phyloP scores from a whole-genome alignment of 2,888 invertebrate species.

The Graphium colonna region DNA sequence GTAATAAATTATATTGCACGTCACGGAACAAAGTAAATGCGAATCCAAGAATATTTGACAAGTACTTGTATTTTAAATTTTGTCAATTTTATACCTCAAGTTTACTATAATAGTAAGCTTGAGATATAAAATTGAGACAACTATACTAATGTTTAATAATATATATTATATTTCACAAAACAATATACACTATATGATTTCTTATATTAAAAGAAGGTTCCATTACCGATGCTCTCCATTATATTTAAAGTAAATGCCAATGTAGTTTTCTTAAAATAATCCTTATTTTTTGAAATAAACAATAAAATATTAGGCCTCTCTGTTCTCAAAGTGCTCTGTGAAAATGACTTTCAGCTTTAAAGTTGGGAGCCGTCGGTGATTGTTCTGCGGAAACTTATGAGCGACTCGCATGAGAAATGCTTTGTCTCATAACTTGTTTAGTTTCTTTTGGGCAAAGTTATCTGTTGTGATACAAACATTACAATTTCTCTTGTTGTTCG shows the following conservation, averaged over 20 bases:
- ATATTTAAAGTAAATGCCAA: background rate
- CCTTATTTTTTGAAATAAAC: no score
- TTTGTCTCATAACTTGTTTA: constrained; percentile 23
- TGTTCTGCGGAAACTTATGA: constrained; percentile 22
- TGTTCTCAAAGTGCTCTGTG: constrained; percentile 9
- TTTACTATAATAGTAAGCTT: no score
- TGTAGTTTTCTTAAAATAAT: no score
- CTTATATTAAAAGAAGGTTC: no score
- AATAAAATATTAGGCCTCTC: background rate
- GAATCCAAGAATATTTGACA: no score
- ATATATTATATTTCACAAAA: background rate
- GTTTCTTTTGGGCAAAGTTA: constrained; percentile 17
- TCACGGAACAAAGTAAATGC: no score
- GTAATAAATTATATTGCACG: no score
- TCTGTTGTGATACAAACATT: constrained; percentile 17
- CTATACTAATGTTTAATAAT: no score
- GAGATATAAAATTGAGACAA: no score
- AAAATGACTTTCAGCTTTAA: constrained; percentile 17
- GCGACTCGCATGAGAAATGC: constrained; percentile 21
- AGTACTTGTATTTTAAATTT: no score
- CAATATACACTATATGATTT: background rate
- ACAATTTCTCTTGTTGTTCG: constrained; percentile 8
- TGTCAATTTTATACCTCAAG: no score
- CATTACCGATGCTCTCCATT: no score
- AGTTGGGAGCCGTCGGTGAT: constrained; percentile 19